These are phyloP conservation scores for Synanthedon vespiformis DNA, from an alignment of 2,888 invertebrate species.

Conservation along the genomic window DNA sequence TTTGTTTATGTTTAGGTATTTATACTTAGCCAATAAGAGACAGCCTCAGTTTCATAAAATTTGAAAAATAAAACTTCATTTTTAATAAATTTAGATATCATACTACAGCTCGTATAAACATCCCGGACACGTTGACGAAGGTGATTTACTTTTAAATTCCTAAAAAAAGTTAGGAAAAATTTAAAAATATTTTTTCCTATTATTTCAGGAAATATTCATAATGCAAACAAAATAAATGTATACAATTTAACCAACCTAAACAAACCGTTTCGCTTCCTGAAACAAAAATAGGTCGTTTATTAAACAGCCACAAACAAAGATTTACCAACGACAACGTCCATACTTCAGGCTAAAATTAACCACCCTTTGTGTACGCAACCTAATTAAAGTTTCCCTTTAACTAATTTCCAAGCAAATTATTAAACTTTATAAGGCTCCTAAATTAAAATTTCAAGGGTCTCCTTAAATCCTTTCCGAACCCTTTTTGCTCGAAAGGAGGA, in stretches of 20 bases:
- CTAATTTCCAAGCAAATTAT: conserved; percentile 48
- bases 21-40: too few relatives aligned
- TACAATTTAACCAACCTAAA: not conserved
- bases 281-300: not conserved
- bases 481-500: conserved; percentile 2
- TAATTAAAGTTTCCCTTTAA: conserved; percentile 44
- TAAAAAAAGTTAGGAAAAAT: too few relatives aligned
- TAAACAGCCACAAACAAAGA: not conserved
- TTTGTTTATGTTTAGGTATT: too few relatives aligned
- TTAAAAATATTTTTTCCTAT: not conserved
- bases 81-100: too few relatives aligned
- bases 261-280: not conserved
- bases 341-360: not conserved
- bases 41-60: too few relatives aligned
- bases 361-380: conserved; percentile 35
- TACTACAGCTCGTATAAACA: too few relatives aligned
- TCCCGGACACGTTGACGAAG: too few relatives aligned
- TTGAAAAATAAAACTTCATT: too few relatives aligned
- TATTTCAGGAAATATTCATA: not conserved
- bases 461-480: conserved; percentile 18
- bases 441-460: conserved; percentile 34
- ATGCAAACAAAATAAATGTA: not conserved
- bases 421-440: conserved; percentile 37
- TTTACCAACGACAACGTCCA: not conserved
- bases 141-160: too few relatives aligned